A percentile compares a stretch with the other conserved stretches of the same genome.
Conservation (phyloP, 2,113 vertebrate genomes). For the Thinocorus orbignyianus region DNA sequence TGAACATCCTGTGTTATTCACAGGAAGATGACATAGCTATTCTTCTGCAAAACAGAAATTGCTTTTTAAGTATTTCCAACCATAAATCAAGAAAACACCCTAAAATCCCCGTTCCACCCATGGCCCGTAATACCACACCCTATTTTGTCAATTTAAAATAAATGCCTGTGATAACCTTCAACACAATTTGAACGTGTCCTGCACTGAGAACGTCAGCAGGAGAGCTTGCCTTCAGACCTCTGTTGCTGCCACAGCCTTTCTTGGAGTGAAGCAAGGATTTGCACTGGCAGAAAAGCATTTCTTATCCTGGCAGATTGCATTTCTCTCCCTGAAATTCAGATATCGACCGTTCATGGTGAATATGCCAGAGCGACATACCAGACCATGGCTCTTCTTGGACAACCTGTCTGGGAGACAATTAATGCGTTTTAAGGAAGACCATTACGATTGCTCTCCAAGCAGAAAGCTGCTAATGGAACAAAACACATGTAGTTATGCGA, state of each 20-base stretch:
- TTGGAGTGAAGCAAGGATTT: background rate
- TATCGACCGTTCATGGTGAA: accelerated
- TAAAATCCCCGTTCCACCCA: background rate
- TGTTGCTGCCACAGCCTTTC: background rate
- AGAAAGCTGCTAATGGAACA: background rate
- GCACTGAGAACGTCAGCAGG: background rate
- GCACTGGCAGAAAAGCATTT: background rate
- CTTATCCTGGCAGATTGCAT: background rate
- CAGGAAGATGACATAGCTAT: slow-evolving; percentile 66
- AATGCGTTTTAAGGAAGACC: background rate
- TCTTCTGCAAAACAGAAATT: slow-evolving; percentile 58
- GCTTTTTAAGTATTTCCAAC: slow-evolving; percentile 64
- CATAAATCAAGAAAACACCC: slow-evolving; percentile 55
- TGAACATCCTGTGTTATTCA: slow-evolving; percentile 65
- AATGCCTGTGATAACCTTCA: background rate
- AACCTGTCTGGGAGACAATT: background rate
- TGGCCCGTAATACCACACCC: slow-evolving; percentile 10
- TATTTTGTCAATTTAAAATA: slow-evolving; percentile 1
- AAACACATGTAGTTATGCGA: background rate
- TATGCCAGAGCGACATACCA: background rate
- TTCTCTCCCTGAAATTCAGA: background rate
- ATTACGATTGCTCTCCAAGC: background rate
- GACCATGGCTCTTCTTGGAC: background rate
- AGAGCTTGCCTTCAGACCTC: background rate
- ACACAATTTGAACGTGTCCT: background rate